These are phyloP conservation scores for Caenorhabditis briggsae DNA, from an alignment of 1,140 invertebrate genomes.

Conservation along the genomic window DNA sequence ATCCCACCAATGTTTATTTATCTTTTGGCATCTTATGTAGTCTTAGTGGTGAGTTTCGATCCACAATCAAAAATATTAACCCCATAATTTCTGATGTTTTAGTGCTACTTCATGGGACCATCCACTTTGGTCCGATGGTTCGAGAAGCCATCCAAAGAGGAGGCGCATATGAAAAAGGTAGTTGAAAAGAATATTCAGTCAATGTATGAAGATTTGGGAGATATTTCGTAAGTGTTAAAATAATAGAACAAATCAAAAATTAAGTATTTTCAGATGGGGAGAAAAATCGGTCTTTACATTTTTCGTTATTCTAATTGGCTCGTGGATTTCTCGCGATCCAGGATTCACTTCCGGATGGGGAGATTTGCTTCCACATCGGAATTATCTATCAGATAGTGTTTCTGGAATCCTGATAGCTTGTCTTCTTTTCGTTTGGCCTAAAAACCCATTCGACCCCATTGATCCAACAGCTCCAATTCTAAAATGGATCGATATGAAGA, in stretches of 20 bases:
- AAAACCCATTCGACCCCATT: slow-evolving; percentile 49
- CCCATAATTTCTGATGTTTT: neutral
- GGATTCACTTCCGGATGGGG: slow-evolving; percentile 67
- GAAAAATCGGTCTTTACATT: slow-evolving; percentile 65
- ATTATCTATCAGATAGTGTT: slow-evolving; percentile 42
- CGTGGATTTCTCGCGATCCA: slow-evolving; percentile 68
- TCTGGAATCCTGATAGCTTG: slow-evolving; percentile 57
- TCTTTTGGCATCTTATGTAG: slow-evolving; percentile 6
- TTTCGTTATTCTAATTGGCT: slow-evolving; percentile 56
- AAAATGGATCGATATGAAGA: slow-evolving; percentile 64
- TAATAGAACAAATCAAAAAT: no score
- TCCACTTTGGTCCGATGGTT: neutral
- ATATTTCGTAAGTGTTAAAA: slow-evolving; percentile 7
- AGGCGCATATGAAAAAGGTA: slow-evolving; percentile 17
- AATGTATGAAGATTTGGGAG: slow-evolving; percentile 53
- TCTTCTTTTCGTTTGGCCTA: slow-evolving; percentile 65
- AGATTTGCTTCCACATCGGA: slow-evolving; percentile 54
- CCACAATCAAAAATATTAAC: neutral
- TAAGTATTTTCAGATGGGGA: slow-evolving; percentile 68
- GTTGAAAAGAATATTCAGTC: slow-evolving; percentile 33
- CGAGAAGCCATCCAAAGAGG: slow-evolving; percentile 14
- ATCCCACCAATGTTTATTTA: slow-evolving; percentile 43
- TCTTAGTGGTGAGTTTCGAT: slow-evolving; percentile 29
- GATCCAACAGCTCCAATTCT: slow-evolving; percentile 54
- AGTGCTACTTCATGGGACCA: slow-evolving; percentile 43